A percentile compares a stretch with the other conserved stretches of the same genome.
phyloP scores from a whole-genome alignment of 2,113 vertebrate genomes.

The Melanerpes aurifrons region DNA sequence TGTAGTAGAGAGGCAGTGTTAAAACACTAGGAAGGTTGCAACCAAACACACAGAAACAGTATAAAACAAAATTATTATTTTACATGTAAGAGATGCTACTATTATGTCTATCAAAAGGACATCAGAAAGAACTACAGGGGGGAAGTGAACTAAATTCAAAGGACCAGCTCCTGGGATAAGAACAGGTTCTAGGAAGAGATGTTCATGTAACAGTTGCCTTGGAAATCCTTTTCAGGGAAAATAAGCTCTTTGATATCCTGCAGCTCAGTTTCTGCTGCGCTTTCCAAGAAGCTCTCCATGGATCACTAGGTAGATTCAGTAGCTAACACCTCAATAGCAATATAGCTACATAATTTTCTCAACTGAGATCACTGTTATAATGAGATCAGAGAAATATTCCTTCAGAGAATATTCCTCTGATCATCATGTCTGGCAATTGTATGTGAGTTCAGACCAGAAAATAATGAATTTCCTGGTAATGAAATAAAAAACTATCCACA shows the following conservation, averaged over 20 bases:
- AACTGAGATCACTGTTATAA: not conserved
- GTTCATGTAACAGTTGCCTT: not conserved
- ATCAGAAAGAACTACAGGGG: not conserved
- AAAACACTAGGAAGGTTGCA: constrained; percentile 16
- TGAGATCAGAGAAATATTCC: not conserved
- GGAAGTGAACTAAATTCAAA: not conserved
- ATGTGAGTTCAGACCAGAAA: not conserved
- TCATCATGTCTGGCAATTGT: not conserved
- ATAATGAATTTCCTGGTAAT: not conserved
- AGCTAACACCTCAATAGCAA: not conserved
- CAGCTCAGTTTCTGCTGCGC: not conserved
- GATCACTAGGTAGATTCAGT: not conserved
- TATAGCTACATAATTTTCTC: not conserved
- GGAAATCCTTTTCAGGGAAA: not conserved
- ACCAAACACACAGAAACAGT: not conserved
- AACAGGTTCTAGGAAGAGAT: not conserved
- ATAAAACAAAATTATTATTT: not conserved
- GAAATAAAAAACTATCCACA: not conserved
- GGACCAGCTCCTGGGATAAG: not conserved
- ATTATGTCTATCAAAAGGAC: not conserved
- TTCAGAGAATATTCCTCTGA: not conserved
- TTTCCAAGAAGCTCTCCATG: not conserved
- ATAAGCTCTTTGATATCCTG: not conserved
- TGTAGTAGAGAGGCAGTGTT: not conserved
- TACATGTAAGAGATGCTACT: not conserved